phyloP scores from a whole-genome alignment of 2,888 invertebrate genomes.

The Chrysolina haemoptera region DNA sequence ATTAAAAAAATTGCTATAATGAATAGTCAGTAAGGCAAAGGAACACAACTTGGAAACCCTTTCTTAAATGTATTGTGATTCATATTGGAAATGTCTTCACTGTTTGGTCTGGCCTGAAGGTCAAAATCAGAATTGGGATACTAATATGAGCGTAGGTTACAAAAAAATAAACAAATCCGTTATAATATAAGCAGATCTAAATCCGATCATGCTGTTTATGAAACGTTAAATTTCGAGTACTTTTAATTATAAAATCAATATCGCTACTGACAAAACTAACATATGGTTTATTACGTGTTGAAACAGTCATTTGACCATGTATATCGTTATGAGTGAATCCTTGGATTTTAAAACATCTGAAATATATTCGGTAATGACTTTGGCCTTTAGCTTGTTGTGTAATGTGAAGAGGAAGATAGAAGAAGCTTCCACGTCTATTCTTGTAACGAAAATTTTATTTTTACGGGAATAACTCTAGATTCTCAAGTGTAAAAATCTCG shows the following conservation, averaged over 20 bases:
- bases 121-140: conserved; percentile 28
- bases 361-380: too few species aligned
- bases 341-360: not conserved
- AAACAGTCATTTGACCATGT: conserved; percentile 17
- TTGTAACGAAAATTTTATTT: too few species aligned
- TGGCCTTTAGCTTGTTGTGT: too few species aligned
- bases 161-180: conserved; percentile 43
- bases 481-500: too few species aligned
- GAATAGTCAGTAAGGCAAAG: too few species aligned
- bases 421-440: too few species aligned
- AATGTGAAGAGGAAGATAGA: too few species aligned
- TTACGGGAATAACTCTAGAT: too few species aligned
- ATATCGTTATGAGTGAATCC: not conserved
- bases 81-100: not conserved
- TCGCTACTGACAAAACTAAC: conserved; percentile 35
- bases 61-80: too few species aligned
- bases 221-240: conserved; percentile 40
- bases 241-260: conserved; percentile 41
- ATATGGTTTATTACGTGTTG: conserved; percentile 34
- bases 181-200: conserved; percentile 42
- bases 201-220: conserved; percentile 38
- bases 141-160: conserved; percentile 38
- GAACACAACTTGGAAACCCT: too few species aligned
- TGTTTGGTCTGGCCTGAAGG: not conserved
- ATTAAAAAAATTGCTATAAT: too few species aligned